phyloP scores from a whole-genome alignment of 2,888 invertebrate species.

The Chrysomela aeneicollis region DNA sequence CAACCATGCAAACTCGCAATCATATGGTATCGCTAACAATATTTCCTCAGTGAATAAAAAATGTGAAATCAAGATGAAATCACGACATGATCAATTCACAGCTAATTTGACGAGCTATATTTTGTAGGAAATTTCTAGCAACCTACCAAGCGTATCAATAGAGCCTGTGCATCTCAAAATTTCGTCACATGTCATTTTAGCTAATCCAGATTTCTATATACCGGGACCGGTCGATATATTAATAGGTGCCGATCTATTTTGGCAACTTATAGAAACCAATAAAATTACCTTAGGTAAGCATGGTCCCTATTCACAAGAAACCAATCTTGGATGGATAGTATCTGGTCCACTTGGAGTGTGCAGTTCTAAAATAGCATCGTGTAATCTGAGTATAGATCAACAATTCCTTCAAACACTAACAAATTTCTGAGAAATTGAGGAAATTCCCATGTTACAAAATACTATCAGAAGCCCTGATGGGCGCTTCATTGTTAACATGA shows the following conservation, averaged over 20 bases:
- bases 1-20: slow-evolving; percentile 19
- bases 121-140: slow-evolving; percentile 20
- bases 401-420: slow-evolving; percentile 9
- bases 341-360: slow-evolving; percentile 11
- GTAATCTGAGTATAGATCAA: slow-evolving; percentile 21
- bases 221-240: slow-evolving; percentile 29
- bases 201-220: slow-evolving; percentile 25
- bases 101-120: slow-evolving; percentile 21
- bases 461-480: slow-evolving; percentile 22
- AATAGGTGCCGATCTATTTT: slow-evolving; percentile 31
- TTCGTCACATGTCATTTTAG: slow-evolving; percentile 26
- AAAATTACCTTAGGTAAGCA: slow-evolving; percentile 23
- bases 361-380: slow-evolving; percentile 12
- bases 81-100: slow-evolving; percentile 10
- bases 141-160: slow-evolving; percentile 15
- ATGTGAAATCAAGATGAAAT: slow-evolving; percentile 17
- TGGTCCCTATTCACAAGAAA: slow-evolving; percentile 18
- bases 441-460: slow-evolving; percentile 15
- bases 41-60: slow-evolving; percentile 18
- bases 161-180: slow-evolving; percentile 11
- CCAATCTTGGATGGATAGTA: slow-evolving; percentile 23
- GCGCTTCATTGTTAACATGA: slow-evolving; percentile 36
- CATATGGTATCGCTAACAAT: slow-evolving; percentile 20
- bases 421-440: slow-evolving; percentile 22
- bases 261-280: slow-evolving; percentile 19